Percentiles rank a stretch among this genome's conserved stretches.
Conservation (phyloP, 37 sponge, comb jelly and placozoan species). For the Ephydatia muelleri region DNA sequence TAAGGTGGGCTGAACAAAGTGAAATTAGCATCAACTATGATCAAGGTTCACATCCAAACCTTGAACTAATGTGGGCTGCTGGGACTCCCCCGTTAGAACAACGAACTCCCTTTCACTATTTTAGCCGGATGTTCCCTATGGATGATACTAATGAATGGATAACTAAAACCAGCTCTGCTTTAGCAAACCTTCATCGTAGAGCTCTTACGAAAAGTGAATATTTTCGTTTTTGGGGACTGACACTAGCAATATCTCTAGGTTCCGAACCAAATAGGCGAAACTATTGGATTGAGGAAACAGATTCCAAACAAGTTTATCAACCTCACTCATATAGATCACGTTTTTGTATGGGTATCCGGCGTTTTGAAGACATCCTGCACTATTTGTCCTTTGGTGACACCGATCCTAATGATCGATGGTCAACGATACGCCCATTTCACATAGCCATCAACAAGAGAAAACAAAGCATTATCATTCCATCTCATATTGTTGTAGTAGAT, state of each 20-base stretch:
- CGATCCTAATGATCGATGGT: neutral
- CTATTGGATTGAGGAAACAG: neutral
- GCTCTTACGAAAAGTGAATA: neutral
- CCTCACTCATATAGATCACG: neutral
- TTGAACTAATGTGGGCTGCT: neutral
- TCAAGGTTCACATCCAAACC: neutral
- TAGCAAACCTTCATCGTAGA: neutral
- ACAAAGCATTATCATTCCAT: neutral
- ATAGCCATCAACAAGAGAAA: neutral
- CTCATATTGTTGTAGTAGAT: neutral
- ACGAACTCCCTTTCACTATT: neutral
- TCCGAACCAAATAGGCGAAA: neutral
- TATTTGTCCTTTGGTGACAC: neutral
- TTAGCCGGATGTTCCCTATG: neutral
- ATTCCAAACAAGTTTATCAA: neutral
- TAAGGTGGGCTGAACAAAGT: neutral
- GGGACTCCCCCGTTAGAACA: neutral
- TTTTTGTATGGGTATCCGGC: neutral
- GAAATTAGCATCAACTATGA: neutral
- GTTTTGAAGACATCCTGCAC: neutral
- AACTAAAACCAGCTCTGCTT: neutral
- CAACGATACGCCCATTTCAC: neutral
- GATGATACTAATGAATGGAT: neutral
- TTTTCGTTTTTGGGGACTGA: neutral
- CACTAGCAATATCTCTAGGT: neutral